phyloP scores from a whole-genome alignment of 2,113 vertebrate genomes.

The Andinoacara biseriatus region DNA sequence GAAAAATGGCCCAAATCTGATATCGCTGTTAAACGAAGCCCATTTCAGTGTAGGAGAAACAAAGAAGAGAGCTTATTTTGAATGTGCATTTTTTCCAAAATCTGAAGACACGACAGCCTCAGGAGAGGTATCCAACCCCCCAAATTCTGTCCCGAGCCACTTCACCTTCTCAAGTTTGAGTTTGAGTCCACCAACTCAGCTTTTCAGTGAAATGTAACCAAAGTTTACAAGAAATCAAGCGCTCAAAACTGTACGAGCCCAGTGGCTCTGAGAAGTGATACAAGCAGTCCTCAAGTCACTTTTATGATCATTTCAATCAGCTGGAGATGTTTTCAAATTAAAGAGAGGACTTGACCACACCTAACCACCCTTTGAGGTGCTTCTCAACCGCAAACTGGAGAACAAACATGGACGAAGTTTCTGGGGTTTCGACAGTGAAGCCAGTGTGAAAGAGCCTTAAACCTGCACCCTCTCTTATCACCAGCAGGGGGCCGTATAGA shows the following conservation, averaged over 20 bases:
- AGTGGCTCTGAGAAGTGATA: neutral
- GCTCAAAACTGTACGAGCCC: neutral
- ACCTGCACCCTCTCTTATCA: neutral
- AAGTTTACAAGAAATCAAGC: neutral
- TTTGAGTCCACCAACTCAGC: neutral
- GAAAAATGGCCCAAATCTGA: too few species aligned
- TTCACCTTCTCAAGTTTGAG: neutral
- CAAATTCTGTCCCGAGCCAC: neutral
- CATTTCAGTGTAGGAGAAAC: too few species aligned
- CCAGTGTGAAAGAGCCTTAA: neutral
- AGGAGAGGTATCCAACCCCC: neutral
- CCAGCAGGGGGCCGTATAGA: neutral
- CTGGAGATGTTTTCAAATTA: neutral
- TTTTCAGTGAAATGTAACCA: neutral
- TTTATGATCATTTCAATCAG: neutral
- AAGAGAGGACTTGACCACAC: neutral
- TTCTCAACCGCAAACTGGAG: neutral
- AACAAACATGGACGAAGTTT: neutral
- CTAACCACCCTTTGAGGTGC: neutral
- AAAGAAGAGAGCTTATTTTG: too few species aligned
- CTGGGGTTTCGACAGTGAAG: neutral
- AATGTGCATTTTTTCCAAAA: neutral
- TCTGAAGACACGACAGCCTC: neutral
- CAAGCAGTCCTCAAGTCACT: neutral
- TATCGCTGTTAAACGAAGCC: too few species aligned